These are phyloP conservation scores for Abscondita cerata DNA, from an alignment of 2,888 invertebrate genomes.

Conservation along the genomic window DNA sequence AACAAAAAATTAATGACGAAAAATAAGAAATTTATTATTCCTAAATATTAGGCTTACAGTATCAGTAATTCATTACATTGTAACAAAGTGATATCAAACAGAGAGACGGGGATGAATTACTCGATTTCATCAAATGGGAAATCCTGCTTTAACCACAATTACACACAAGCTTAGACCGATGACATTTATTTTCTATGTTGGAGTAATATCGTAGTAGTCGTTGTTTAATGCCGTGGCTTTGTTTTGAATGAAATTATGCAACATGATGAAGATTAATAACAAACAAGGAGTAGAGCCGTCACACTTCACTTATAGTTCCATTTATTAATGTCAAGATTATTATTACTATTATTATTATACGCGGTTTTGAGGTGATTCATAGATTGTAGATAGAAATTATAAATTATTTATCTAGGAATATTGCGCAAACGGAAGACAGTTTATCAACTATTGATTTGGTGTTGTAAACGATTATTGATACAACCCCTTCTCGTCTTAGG, in stretches of 20 bases:
- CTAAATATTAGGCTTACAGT: too few relatives aligned
- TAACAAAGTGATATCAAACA: too few relatives aligned
- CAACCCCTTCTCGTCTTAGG: neutral
- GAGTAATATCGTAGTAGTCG: too few relatives aligned
- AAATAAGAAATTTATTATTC: too few relatives aligned
- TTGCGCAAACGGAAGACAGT: slow-evolving; percentile 7
- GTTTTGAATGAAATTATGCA: slow-evolving; percentile 24
- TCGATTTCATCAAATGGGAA: too few relatives aligned
- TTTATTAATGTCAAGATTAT: slow-evolving; percentile 5
- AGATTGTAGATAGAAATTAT: slow-evolving; percentile 2
- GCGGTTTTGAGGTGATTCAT: slow-evolving; percentile 15
- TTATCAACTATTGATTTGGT: slow-evolving; percentile 17
- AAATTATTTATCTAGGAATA: slow-evolving; percentile 15
- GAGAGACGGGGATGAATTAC: too few relatives aligned
- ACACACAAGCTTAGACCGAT: too few relatives aligned
- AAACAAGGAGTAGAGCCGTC: slow-evolving; percentile 12
- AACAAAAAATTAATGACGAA: too few relatives aligned
- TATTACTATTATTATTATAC: slow-evolving; percentile 13
- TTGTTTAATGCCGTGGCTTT: too few relatives aligned
- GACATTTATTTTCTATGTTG: too few relatives aligned
- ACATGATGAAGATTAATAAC: slow-evolving; percentile 27
- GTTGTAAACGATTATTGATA: neutral
- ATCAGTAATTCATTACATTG: too few relatives aligned
- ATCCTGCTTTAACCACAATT: too few relatives aligned
- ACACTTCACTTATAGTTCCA: slow-evolving; percentile 5